Evolutionary conservation across 2,888 invertebrate genomes (phyloP), one percentile per base, ranked within the genome.

Genomic region (Thumatha senex): DNA sequence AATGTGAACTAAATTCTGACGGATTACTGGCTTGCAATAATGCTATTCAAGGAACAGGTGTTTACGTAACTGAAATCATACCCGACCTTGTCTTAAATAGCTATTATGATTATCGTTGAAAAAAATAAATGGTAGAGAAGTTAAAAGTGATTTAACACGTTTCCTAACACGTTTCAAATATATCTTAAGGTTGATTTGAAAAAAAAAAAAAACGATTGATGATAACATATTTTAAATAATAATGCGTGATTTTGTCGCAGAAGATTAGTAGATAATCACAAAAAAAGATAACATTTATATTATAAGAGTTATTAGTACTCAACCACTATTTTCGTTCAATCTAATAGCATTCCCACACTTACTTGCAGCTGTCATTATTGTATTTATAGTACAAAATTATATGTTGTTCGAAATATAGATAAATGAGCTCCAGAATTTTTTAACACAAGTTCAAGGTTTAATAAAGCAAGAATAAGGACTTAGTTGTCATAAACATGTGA

Each of bases 401-500:
- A 40, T 45, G 53, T n/a, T n/a, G n/a, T 57, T 46, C 56, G 43
- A 56, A 36, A 51, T 40, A 63, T 46, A 53, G 43, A 54, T 38
- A 45, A 7, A 29, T 14, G 35, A 61, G 39, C 46, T 51, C 1
- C 10, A 2, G 14, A 53, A 33, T 49, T 48, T n/a, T 41, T 41
- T 40, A 33, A 45, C 51, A 31, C 41, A 54, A 63, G 63, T 61
- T 61, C 63, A 66, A 61, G 58, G 51, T 46, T 52, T 45, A 35
- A 13, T 34, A 49, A 41, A 51, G 42, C 36, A 40, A 9, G 36
- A 13, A n/a, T 13, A 40, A 50, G 18, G 5, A 24, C 5, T 40
- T n/a, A 24, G 10, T 9, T 29, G 11, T 39, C 4, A 13, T 40
- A 29, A 13, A 12, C 10, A 14, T n/a, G 18, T 31, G 1, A 4